Base-by-base conservation (phyloP, 2,888 invertebrate genomes). In the Brachynemurus nebulosus region DNA sequence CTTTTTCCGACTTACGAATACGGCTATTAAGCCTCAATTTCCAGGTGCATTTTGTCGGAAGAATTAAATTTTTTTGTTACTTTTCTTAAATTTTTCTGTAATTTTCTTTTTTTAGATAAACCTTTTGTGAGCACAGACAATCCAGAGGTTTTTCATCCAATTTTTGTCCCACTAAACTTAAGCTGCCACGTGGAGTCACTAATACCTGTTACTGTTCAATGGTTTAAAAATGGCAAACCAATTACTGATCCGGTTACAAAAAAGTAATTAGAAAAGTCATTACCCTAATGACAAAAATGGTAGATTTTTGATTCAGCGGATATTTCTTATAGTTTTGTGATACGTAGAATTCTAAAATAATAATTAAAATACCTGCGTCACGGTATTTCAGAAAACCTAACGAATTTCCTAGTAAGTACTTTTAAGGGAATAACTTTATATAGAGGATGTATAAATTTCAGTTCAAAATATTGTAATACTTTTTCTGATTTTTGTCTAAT, bases 1-100 rank as follows among this genome's bases (percentile, higher is more conserved):
- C 12, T 62, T 81, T 33, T 69, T 72, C 48, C 64, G 82, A 51
- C 69, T 77, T 1, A 74, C 80, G 0, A 68, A 76, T 0, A 80
- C 80, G 1, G 80, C 80, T 11, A 71, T 82, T 21, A 74, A 74
- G 50, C 66, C 76, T 0, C 71, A 76, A 46, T 50, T 63, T 9
- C 75, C 78, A 51, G 72, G 74, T 71, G 54, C 53, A 46, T 37
- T n/a, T 40, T 38, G 19, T 36, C 11, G 5, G 37, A 12, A 6
- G 12, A 27, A 17, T 21, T 34, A 17, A 14, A 19, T 34, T 44
- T 38, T 43, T 3, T 23, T 16, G n/a, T 38, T 27, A 14, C n/a
- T 39, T 35, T 25, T 45, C 23, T 23, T 12, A 18, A 35, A 9
- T 23, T 40, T 12, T n/a, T 37, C 37, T 30, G 37, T 8, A 46